Percentiles rank a stretch among this genome's conserved stretches.
phyloP scores from a whole-genome alignment of 2,113 vertebrate species.

The Capreolus pygargus region DNA sequence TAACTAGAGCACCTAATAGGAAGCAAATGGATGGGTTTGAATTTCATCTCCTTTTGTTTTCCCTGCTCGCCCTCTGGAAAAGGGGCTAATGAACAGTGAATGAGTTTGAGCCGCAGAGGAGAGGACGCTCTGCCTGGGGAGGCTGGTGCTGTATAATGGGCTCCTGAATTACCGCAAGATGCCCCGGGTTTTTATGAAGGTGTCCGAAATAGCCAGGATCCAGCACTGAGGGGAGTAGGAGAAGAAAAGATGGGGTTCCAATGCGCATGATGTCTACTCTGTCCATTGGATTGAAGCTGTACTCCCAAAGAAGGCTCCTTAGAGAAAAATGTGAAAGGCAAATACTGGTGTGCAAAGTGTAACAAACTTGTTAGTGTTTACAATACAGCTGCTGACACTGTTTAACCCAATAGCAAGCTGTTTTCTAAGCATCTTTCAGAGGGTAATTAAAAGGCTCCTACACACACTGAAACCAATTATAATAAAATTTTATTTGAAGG shows the following conservation, averaged over 20 bases:
- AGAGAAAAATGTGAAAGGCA: conserved; percentile 22
- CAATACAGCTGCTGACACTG: conserved; percentile 42
- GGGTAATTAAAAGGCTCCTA: conserved; percentile 60
- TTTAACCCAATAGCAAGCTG: conserved; percentile 68
- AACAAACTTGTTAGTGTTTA: conserved; percentile 58
- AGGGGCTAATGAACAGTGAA: conserved; percentile 52
- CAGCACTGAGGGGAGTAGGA: background rate
- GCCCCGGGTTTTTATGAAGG: background rate
- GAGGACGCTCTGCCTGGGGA: background rate
- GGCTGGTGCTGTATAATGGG: background rate
- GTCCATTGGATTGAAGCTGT: background rate
- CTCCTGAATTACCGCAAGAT: conserved; percentile 15
- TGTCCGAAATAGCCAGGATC: background rate
- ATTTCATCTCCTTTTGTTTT: conserved; percentile 59
- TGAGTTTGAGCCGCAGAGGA: background rate
- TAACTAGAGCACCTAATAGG: conserved; percentile 37
- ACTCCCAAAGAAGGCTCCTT: background rate
- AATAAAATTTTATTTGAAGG: conserved; percentile 52
- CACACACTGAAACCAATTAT: conserved; percentile 12
- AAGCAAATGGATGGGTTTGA: conserved; percentile 21
- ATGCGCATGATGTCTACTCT: background rate
- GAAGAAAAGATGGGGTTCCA: background rate
- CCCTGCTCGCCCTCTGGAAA: conserved; percentile 49
- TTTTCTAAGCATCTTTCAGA: conserved; percentile 62
- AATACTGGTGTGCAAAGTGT: conserved; percentile 43